Evolutionary conservation across 2,888 invertebrate genomes (phyloP).

Genomic region (Ornithoptera priamus): DNA sequence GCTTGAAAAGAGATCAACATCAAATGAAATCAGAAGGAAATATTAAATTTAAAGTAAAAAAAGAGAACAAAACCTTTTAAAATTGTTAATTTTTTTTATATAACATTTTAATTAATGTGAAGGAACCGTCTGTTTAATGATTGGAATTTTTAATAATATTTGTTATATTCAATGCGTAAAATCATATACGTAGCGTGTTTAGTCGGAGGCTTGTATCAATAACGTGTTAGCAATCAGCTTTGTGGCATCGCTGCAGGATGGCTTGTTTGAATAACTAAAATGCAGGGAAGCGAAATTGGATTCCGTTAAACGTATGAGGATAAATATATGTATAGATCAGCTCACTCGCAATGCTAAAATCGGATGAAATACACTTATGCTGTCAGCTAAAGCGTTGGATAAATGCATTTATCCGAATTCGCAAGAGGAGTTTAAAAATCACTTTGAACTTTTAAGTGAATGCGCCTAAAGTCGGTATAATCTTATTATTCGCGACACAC

Average conservation of each 20-base stretch:
- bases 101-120: not conserved
- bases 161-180: constrained; percentile 11
- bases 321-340: constrained; percentile 16
- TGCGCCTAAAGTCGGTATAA: constrained; percentile 19
- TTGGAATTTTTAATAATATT: constrained; percentile 16
- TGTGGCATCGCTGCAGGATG: constrained; percentile 29
- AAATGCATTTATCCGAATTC: constrained; percentile 25
- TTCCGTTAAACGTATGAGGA: constrained; percentile 26
- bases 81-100: not conserved
- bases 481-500: constrained; percentile 20
- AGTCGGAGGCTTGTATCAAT: constrained; percentile 28
- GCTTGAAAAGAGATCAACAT: not conserved
- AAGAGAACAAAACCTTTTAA: too few species aligned
- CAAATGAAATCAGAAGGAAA: too few species aligned
- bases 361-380: constrained; percentile 23
- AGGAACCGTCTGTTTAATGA: not conserved
- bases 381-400: constrained; percentile 11
- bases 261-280: constrained; percentile 32
- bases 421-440: constrained; percentile 23
- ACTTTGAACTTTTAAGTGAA: constrained; percentile 16
- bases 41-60: too few species aligned
- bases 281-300: constrained; percentile 29
- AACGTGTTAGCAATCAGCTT: constrained; percentile 32
- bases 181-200: constrained; percentile 20
- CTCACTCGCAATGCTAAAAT: constrained; percentile 18